These are phyloP conservation scores for Eucriotettix oculatus DNA, from an alignment of 2,888 invertebrate species.

Conservation along the genomic window DNA sequence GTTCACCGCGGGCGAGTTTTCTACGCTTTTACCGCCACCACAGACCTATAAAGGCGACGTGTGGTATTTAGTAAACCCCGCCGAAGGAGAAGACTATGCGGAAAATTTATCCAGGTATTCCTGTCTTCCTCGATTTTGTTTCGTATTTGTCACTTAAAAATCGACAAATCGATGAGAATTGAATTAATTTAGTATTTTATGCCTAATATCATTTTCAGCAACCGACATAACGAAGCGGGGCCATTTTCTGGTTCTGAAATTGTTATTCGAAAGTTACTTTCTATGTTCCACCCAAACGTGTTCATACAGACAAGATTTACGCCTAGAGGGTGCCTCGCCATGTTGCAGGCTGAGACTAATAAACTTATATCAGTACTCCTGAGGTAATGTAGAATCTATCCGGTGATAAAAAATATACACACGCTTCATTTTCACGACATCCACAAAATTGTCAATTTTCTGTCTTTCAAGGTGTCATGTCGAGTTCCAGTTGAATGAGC, in stretches of 20 bases:
- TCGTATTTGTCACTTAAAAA: too few species aligned
- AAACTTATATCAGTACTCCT: neutral
- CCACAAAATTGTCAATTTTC: neutral
- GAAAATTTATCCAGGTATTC: too few species aligned
- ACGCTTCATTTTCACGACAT: neutral
- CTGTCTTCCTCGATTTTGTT: too few species aligned
- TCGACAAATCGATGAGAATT: too few species aligned
- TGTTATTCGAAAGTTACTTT: neutral
- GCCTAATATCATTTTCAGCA: neutral
- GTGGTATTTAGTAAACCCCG: too few species aligned
- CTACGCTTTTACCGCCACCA: too few species aligned
- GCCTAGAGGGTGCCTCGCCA: neutral
- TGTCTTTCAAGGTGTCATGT: neutral
- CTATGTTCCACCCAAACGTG: neutral
- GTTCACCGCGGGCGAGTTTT: too few species aligned
- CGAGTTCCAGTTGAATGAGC: neutral
- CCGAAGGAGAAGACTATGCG: too few species aligned
- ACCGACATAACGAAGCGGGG: too few species aligned
- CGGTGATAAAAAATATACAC: neutral
- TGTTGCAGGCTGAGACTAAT: neutral
- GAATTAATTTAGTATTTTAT: neutral
- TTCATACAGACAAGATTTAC: neutral
- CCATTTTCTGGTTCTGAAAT: neutral
- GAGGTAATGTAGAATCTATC: neutral
- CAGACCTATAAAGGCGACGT: too few species aligned